Conservation (phyloP, 2,797 vertebrate genomes). For the Anolis apletophallus region DNA sequence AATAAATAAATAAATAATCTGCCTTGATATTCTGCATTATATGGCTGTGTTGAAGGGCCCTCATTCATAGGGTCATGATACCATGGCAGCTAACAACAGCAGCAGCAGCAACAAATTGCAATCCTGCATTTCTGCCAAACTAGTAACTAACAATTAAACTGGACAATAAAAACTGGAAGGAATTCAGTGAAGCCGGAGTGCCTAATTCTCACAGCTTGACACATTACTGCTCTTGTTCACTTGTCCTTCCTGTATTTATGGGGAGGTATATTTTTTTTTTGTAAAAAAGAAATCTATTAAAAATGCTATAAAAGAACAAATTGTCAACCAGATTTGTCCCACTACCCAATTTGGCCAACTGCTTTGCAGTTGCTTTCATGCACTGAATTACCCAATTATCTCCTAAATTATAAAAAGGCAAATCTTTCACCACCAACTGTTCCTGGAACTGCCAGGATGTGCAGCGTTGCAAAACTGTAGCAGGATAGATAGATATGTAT, state of each 20-base stretch:
- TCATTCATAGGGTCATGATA: no score
- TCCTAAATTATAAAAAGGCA: slow-evolving; percentile 83
- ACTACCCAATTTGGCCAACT: slow-evolving; percentile 64
- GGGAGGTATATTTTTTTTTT: neutral
- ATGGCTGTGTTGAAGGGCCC: no score
- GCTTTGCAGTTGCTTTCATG: slow-evolving; percentile 67
- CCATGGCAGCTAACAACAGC: no score
- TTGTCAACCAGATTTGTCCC: slow-evolving; percentile 48
- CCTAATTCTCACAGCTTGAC: neutral
- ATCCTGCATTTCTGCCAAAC: no score
- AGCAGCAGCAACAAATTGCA: no score
- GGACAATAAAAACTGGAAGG: neutral
- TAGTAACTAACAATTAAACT: neutral
- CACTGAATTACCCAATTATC: slow-evolving; percentile 82
- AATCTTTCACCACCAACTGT: slow-evolving; percentile 80
- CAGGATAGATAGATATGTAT: neutral
- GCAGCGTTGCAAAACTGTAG: slow-evolving; percentile 79
- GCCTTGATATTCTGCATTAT: no score
- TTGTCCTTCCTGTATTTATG: neutral
- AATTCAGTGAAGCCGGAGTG: neutral
- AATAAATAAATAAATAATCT: no score
- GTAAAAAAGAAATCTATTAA: neutral
- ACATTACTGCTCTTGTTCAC: neutral
- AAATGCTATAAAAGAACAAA: slow-evolving; percentile 64
- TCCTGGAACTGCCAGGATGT: slow-evolving; percentile 74